Evolutionary conservation across 2,113 vertebrate genomes (phyloP), one percentile per base, ranked within the genome.

Genomic region (Galbula dea): DNA sequence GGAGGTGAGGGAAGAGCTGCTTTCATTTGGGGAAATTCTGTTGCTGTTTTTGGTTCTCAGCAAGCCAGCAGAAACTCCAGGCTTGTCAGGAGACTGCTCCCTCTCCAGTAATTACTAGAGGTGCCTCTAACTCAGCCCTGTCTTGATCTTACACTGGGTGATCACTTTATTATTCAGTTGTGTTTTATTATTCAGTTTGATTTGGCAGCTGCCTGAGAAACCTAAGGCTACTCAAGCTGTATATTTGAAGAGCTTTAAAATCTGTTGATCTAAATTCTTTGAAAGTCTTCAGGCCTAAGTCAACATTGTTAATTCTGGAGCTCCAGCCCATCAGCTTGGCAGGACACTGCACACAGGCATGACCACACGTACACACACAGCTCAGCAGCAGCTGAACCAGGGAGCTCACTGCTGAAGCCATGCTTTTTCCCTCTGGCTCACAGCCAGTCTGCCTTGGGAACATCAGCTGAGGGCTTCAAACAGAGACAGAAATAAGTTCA

Each of bases 121-220:
- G 96, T 97, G 96, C 92, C 91, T 97, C 95, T 87, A 83, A 48
- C 96, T 96, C 83, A 17, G 91, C 94, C 97, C 91, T 84, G 89
- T 94, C 97, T 97, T 88, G 90, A 95, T 97, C 97, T 97, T 96
- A 90, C 83, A 91, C 86, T 65, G 85, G 85, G 95, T 77, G 65
- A 98, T 97, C 90, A 51, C 96, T 97, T 97, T 89, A 97, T 97
- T 97, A 97, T 96, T 97, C 96, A 29, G 13, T 76, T 97, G 96
- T 96, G 97, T 94, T 98, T 97, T 97, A 97, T 96, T 97, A 97
- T 98, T 97, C 97, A 43, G 97, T 97, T 98, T 98, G 97, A 98
- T 97, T 97, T 96, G 93, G 96, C 92, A 97, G 95, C 92, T 94
- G 95, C 78, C 94, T 93, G 75, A 93, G 95, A 93, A 97, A 97